Evolutionary conservation across 2,888 invertebrate species (phyloP), one percentile per base, ranked within the genome.

Genomic region (Meta bourneti): DNA sequence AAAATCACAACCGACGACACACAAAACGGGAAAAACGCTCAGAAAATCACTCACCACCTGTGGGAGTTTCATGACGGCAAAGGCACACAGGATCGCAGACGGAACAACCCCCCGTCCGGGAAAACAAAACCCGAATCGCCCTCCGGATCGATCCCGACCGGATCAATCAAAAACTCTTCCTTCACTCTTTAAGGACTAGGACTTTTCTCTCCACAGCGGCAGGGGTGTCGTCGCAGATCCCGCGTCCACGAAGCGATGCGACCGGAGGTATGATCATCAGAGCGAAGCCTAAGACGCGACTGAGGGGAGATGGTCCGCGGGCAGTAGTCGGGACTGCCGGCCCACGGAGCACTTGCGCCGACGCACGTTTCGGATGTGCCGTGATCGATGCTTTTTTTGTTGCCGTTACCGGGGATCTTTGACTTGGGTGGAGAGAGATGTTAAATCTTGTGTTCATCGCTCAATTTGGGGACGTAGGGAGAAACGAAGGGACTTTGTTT

Each of bases 41-140:
- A 70, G 69, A 75, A 89, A 61, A 49, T 48, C 48, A 91, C 91
- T 91, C 75, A 91, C 91, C 91, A 91, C 91, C 88, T 91, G 91
- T 88, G 91, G 91, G 88, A 91, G 91, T 88, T 91, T 91, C 91
- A 91, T 91, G 85, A 86, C 77, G 52, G 74, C 85, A 80, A 79
- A 51, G 61, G 85, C 75, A 86, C 90, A 81, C 90, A 84, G 84
- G 90, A 84, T 90, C 84, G 89, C 82, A 52, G 81, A 61, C 9
- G 70, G 34, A 34, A 34, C 52, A n/a, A 19, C 34, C 34, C 34
- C 34, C 34, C 34, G 34, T 34, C 34, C 34, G 34, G 34, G 34
- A 34, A 34, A 34, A 34, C 34, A 34, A 34, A 34, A 34, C 34
- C 34, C 34, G 4, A 34, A 34, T 34, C 34, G 34, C 34, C 34